Conservation (phyloP, 2,113 vertebrate species). For the Entelurus aequoreus region DNA sequence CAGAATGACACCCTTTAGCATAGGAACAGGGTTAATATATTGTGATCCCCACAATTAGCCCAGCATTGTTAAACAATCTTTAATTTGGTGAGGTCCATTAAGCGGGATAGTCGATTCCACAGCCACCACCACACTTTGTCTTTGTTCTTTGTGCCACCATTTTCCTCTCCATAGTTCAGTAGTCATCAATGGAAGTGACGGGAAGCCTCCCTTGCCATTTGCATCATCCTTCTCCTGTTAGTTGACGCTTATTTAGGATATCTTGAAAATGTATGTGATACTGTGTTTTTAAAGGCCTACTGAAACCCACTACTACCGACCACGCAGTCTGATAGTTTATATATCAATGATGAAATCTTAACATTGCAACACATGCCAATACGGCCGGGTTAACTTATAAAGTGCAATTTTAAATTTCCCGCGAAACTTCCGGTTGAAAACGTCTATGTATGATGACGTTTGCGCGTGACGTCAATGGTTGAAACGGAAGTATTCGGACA, state of each 20-base stretch:
- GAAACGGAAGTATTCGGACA: no score
- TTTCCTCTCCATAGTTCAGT: constrained; percentile 42
- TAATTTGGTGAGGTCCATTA: constrained; percentile 87
- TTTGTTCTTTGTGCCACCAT: constrained; percentile 48
- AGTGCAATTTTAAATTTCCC: no score
- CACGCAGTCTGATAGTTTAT: no score
- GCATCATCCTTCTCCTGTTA: constrained; percentile 8
- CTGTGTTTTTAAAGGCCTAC: no score
- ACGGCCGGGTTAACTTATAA: no score
- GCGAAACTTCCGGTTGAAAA: no score
- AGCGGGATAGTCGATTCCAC: constrained; percentile 59
- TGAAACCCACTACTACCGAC: no score
- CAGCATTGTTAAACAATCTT: constrained; percentile 79
- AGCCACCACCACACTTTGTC: constrained; percentile 13
- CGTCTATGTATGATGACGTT: no score
- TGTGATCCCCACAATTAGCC: constrained; percentile 83
- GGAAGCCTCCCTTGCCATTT: background rate
- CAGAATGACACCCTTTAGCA: constrained; percentile 74
- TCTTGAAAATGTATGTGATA: no score
- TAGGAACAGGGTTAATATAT: constrained; percentile 77
- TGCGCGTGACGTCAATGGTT: no score
- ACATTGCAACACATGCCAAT: no score
- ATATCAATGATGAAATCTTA: no score
- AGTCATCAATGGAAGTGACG: constrained; percentile 57
- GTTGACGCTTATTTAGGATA: constrained; percentile 3